Percentiles rank a stretch among this genome's conserved stretches.
Evolutionary conservation across 2,888 invertebrate genomes (phyloP).

Genomic region (Caenorhabditis drosophilae): DNA sequence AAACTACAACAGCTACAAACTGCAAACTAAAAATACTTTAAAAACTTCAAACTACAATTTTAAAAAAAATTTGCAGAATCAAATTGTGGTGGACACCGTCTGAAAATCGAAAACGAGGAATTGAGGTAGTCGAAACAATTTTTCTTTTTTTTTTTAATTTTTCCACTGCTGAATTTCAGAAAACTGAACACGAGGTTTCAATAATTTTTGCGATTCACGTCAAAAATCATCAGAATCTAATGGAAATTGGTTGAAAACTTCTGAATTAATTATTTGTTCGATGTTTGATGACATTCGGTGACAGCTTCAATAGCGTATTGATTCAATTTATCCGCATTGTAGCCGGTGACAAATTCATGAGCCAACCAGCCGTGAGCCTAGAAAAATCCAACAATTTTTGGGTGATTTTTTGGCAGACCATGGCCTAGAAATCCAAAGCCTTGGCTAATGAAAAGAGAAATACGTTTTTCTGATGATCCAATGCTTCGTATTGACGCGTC

Average conservation of each 20-base stretch:
- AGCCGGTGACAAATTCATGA: constrained; percentile 42
- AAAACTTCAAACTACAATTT: background rate
- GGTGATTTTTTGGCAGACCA: background rate
- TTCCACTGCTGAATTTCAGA: constrained; percentile 3
- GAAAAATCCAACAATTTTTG: background rate
- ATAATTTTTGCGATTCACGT: constrained; percentile 23
- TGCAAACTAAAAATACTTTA: no score
- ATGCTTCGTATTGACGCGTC: constrained; percentile 10
- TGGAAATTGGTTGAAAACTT: background rate
- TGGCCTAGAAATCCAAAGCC: background rate
- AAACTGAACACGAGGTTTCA: constrained; percentile 15
- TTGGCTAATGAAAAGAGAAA: background rate
- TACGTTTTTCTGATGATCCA: constrained; percentile 13
- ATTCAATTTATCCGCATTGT: constrained; percentile 46
- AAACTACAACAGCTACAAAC: no score
- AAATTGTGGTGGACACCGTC: constrained; percentile 20
- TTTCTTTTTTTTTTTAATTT: background rate
- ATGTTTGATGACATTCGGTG: background rate
- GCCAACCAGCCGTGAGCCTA: constrained; percentile 22
- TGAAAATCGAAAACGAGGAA: constrained; percentile 23
- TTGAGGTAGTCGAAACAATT: constrained; percentile 10
- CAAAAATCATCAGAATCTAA: no score
- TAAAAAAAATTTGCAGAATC: constrained; percentile 1
- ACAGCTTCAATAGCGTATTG: constrained; percentile 44
- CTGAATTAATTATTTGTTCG: background rate